phyloP scores from a whole-genome alignment of 2,888 invertebrate genomes.

The Nomada ferruginata region DNA sequence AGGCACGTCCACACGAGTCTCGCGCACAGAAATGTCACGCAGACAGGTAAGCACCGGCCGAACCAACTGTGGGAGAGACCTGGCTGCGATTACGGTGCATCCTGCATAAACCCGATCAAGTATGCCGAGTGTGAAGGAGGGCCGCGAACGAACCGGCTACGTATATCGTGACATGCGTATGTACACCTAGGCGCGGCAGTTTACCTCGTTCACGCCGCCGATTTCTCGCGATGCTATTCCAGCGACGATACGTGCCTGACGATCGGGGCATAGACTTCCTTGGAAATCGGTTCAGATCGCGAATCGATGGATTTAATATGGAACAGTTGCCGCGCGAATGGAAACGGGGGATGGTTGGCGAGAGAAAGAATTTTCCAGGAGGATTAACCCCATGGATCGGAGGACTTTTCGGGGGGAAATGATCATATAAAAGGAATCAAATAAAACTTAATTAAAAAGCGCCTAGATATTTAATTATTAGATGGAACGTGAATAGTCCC shows the following conservation, averaged over 20 bases:
- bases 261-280: not conserved
- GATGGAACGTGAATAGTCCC: too few relatives aligned
- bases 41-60: constrained; percentile 6
- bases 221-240: constrained; percentile 65
- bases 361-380: too few relatives aligned
- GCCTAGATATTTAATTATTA: too few relatives aligned
- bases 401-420: too few relatives aligned
- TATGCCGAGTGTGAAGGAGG: constrained; percentile 78
- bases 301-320: not conserved
- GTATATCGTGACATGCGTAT: constrained; percentile 74
- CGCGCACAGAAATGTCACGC: constrained; percentile 55
- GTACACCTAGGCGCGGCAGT: constrained; percentile 75
- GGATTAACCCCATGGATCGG: too few relatives aligned
- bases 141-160: constrained; percentile 69
- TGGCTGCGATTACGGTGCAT: constrained; percentile 74
- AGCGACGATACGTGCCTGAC: not conserved
- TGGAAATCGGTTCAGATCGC: not conserved
- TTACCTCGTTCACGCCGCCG: constrained; percentile 72
- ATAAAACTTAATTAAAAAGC: too few relatives aligned
- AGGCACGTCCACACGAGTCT: constrained; percentile 56
- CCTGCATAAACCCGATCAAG: constrained; percentile 77
- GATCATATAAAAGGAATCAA: too few relatives aligned
- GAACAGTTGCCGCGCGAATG: too few relatives aligned
- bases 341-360: too few relatives aligned
- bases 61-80: constrained; percentile 63